Evolutionary conservation across 2,797 vertebrate species (phyloP).

Genomic region (Phalanger gymnotis): DNA sequence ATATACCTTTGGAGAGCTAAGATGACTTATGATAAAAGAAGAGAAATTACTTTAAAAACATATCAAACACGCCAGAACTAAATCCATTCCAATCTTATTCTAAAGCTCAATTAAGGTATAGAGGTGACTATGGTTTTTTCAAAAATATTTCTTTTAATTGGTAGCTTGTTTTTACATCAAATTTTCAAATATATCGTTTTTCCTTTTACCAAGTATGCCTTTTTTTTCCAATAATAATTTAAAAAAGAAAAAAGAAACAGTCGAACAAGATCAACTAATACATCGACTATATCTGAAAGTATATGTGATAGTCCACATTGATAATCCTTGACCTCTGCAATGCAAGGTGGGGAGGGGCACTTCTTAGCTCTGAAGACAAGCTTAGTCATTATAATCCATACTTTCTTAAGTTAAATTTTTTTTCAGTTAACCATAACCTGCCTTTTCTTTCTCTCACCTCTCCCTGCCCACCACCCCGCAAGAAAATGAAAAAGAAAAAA

Average conservation of each 20-base stretch:
- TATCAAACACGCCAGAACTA: not conserved
- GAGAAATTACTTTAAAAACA: not conserved
- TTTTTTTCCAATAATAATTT: not conserved
- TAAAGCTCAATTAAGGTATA: not conserved
- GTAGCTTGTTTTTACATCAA: not conserved
- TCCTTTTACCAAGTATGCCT: not conserved
- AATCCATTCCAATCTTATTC: not conserved
- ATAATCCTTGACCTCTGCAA: not conserved
- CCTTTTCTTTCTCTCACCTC: not conserved
- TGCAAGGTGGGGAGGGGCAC: not conserved
- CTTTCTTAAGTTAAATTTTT: not conserved
- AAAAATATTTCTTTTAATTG: not conserved
- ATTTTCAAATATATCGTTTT: not conserved
- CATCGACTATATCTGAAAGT: not conserved
- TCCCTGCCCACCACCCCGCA: not conserved
- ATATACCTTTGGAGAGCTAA: not conserved
- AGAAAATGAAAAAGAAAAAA: not conserved
- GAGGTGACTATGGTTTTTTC: not conserved
- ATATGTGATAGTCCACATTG: not conserved
- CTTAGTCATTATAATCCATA: not conserved
- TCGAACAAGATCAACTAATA: not conserved
- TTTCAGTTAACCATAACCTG: not conserved
- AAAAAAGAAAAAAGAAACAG: not conserved
- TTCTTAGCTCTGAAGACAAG: not conserved
- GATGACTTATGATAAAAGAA: not conserved